A percentile compares a stretch with the other conserved stretches of the same genome.
These are phyloP conservation scores for Onchidella celtica DNA, from an alignment of 2,888 invertebrate species.

Conservation along the genomic window DNA sequence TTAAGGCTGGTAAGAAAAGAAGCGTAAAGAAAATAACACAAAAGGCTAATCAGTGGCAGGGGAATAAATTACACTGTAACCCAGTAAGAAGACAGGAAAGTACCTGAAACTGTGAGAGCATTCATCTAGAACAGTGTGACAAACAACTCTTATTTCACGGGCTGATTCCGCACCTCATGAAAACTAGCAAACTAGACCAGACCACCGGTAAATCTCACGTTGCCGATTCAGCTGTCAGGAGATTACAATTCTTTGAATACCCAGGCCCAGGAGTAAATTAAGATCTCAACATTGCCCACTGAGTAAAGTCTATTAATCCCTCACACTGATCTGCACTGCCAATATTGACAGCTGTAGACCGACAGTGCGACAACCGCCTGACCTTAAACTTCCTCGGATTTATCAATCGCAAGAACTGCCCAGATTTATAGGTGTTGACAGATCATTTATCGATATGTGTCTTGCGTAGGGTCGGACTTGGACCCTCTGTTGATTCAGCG, in stretches of 20 bases:
- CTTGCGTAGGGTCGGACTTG: neutral
- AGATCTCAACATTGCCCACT: neutral
- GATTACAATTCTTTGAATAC: neutral
- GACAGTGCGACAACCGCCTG: neutral
- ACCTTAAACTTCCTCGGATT: neutral
- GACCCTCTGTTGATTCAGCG: neutral
- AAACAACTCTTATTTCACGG: no score
- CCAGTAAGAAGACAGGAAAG: no score
- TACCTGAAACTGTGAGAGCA: no score
- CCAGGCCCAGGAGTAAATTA: neutral
- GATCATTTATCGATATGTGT: neutral
- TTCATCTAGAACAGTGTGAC: no score
- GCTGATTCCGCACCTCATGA: no score
- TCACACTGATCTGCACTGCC: neutral
- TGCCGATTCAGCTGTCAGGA: no score
- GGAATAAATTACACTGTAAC: no score
- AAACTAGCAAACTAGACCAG: no score
- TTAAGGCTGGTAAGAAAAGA: no score
- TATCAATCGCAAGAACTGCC: neutral
- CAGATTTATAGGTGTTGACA: neutral
- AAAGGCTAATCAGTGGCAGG: no score
- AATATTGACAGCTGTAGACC: neutral
- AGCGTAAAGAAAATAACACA: no score
- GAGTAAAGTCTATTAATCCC: neutral
- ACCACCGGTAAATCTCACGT: no score